Conservation (phyloP, 2,113 vertebrate genomes). For the Lycocorax pyrrhopterus region DNA sequence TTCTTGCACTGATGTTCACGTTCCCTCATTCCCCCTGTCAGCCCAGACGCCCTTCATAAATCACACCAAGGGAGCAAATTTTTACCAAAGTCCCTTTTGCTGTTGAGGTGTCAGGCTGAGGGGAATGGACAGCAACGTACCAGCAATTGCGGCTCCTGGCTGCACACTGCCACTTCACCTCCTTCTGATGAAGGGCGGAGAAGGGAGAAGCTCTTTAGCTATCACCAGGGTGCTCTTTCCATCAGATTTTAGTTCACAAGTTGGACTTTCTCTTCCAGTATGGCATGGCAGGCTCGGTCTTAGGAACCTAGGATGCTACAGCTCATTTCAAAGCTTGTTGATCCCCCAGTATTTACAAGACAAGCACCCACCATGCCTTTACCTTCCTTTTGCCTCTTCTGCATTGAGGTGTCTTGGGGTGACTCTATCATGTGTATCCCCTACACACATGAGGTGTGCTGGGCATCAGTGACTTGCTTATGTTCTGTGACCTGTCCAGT, state of each 20-base stretch:
- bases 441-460: not conserved
- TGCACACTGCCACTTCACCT: not conserved
- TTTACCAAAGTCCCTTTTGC: not conserved
- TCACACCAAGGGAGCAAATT: not conserved
- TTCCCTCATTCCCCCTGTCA: not conserved
- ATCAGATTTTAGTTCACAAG: not conserved
- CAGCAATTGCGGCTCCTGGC: not conserved
- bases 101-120: not conserved
- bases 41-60: not conserved
- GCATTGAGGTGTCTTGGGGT: not conserved
- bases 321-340: not conserved
- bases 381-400: not conserved
- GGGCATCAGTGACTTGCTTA: not conserved
- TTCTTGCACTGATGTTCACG: not conserved
- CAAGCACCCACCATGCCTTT: not conserved
- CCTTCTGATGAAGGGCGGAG: accelerated
- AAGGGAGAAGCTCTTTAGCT: not conserved
- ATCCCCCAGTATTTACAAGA: not conserved
- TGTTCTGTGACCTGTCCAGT: not conserved
- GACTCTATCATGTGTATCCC: too few species aligned
- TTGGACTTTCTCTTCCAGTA: not conserved
- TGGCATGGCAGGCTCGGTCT: not conserved
- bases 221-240: not conserved
- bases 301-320: not conserved
- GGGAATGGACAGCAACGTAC: not conserved